Percentiles rank a stretch among this genome's conserved stretches.
phyloP scores from a whole-genome alignment of 2,888 invertebrate genomes.

The Falcaria lacertinaria region DNA sequence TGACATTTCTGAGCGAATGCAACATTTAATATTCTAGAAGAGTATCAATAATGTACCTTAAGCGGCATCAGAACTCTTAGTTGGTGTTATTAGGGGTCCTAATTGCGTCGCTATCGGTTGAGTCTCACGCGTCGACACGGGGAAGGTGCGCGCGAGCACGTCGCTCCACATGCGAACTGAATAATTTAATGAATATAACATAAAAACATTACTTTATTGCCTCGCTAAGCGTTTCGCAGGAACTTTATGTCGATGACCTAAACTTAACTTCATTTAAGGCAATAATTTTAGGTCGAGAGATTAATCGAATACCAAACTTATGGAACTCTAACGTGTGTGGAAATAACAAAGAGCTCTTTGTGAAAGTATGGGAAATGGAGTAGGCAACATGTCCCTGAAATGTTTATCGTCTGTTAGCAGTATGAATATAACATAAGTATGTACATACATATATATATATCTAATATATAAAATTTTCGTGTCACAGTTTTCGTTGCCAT shows the following conservation, averaged over 20 bases:
- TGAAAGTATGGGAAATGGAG: background rate
- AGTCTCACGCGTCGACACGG: constrained; percentile 36
- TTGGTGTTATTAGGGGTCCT: background rate
- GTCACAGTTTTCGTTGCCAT: too few species aligned
- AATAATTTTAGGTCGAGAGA: constrained; percentile 1
- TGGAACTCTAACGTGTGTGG: background rate
- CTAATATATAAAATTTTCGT: too few species aligned
- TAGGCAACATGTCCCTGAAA: background rate
- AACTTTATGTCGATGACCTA: constrained; percentile 15
- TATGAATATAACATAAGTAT: too few species aligned
- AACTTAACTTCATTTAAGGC: constrained; percentile 8
- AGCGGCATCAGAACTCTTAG: background rate
- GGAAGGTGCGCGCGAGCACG: constrained; percentile 39
- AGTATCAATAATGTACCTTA: background rate
- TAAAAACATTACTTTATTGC: constrained; percentile 26
- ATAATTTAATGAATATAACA: constrained; percentile 44
- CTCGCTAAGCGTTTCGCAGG: constrained; percentile 13
- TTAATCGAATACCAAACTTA: background rate
- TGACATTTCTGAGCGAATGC: background rate
- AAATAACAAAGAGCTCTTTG: background rate
- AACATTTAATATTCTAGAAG: background rate
- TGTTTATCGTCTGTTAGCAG: too few species aligned
- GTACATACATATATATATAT: too few species aligned
- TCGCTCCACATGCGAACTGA: constrained; percentile 40
- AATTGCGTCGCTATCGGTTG: background rate